Evolutionary conservation across 2,113 vertebrate genomes (phyloP).

Genomic region (Gnathonemus echidnorhynchus): DNA sequence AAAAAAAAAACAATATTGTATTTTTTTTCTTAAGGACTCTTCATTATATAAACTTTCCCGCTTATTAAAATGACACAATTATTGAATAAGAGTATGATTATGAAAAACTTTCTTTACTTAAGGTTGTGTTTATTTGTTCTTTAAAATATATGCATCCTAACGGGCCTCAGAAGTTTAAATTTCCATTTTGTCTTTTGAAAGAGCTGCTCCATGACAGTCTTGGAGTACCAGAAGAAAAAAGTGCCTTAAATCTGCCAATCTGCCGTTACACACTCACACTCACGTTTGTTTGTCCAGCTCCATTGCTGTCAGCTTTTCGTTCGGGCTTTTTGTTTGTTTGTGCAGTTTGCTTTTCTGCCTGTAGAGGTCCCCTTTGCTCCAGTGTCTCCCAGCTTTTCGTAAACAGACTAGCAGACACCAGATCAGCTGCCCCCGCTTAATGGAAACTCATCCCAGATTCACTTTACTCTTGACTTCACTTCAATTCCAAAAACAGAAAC

Average conservation of each 20-base stretch:
- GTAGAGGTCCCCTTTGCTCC: conserved; percentile 30
- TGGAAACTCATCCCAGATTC: not conserved
- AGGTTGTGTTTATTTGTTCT: not conserved
- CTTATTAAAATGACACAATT: not conserved
- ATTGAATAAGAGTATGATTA: not conserved
- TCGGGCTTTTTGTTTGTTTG: not conserved
- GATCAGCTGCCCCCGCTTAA: not conserved
- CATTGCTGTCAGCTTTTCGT: not conserved
- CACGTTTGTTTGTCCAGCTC: not conserved
- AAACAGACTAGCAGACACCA: not conserved
- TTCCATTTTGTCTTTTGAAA: not conserved
- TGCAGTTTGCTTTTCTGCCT: conserved; percentile 18
- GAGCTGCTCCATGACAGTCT: not conserved
- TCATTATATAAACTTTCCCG: not conserved
- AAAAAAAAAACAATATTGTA: not conserved
- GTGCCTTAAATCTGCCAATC: not conserved
- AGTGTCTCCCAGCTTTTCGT: not conserved
- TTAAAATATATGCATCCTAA: not conserved
- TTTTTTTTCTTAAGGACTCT: not conserved
- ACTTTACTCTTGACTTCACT: not conserved
- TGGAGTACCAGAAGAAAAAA: no score
- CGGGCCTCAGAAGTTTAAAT: not conserved
- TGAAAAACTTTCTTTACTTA: not conserved
- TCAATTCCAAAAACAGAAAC: not conserved
- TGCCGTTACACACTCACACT: not conserved